Conservation (phyloP, 2,113 vertebrate species). For the Microtus pennsylvanicus region DNA sequence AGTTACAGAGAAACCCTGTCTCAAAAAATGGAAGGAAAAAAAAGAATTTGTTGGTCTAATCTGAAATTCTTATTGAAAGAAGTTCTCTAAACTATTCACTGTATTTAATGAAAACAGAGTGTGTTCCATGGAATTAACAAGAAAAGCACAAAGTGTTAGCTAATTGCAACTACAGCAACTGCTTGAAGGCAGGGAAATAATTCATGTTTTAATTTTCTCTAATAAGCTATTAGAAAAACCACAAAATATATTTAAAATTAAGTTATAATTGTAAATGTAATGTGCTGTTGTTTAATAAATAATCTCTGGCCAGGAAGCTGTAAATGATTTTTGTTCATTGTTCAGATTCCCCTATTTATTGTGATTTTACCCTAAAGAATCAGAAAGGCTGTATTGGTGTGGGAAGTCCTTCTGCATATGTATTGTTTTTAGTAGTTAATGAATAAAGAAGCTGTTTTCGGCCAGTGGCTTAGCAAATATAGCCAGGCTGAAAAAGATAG, state of each 20-base stretch:
- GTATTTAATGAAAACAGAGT: constrained; percentile 21
- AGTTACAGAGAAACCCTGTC: no score
- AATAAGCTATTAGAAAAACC: constrained; percentile 7
- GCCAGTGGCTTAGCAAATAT: no score
- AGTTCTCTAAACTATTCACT: background rate
- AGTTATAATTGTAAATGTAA: background rate
- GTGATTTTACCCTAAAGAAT: background rate
- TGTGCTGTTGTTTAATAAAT: constrained; percentile 12
- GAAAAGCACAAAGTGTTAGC: background rate
- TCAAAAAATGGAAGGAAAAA: no score
- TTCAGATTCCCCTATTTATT: background rate
- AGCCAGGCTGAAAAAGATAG: no score
- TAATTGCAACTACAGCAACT: background rate
- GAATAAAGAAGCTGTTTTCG: no score
- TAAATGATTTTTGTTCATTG: background rate
- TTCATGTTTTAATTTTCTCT: constrained; percentile 24
- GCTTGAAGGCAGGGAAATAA: constrained; percentile 10
- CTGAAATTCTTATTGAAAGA: constrained; percentile 15
- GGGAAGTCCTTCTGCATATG: no score
- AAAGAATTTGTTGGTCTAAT: background rate
- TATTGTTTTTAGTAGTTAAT: no score
- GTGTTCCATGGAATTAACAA: background rate
- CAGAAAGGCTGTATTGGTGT: background rate
- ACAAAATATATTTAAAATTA: constrained; percentile 9
- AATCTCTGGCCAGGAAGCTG: background rate